Evolutionary conservation across 1,140 invertebrate genomes (phyloP), one percentile per base, ranked within the genome.

Genomic region (Patella vulgata): DNA sequence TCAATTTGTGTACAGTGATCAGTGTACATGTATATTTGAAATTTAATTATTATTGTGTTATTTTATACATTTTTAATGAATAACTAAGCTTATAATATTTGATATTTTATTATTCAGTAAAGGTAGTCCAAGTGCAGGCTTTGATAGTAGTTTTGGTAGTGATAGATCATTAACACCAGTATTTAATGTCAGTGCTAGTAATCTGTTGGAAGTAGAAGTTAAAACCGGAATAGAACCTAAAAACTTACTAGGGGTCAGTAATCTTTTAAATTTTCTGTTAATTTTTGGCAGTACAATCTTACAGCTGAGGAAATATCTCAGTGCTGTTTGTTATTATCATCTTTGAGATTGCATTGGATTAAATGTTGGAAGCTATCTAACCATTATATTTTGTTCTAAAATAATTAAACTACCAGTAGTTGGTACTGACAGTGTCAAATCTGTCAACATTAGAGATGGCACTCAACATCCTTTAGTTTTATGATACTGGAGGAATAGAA

Each of bases 161-260:
- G 68, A 76, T 12, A 33, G 71, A 50, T 66, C 71, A 39, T 63
- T 68, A 17, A 74, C 71, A 19, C 69, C 74, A 1, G 69, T 72
- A 4, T 58, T 63, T 1, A 68, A 70, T 42, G 52, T 51, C 19
- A 66, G 57, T 39, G 58, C 47, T 33, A 44, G 68, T 48, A 44
- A 59, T 25, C 23, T 57, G 9, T 30, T 39, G 12, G 70, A 71
- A n/a, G 44, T 59, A n/a, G 28, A 31, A 2, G 66, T 58, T 8
- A 78, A 76, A 61, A 60, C 61, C 14, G 57, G 52, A 30, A 78
- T 80, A 39, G 78, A 71, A 57, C 78, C 78, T 1, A 78, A 78
- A 59, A 80, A 80, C 63, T 66, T 80, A 1, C 62, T 80, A 43
- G 70, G 65, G 54, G 78, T 80, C 71, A 66, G 70, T 63, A 28